Evolutionary conservation across 2,888 invertebrate species (phyloP).

Genomic region (Plemyria rubiginata): DNA sequence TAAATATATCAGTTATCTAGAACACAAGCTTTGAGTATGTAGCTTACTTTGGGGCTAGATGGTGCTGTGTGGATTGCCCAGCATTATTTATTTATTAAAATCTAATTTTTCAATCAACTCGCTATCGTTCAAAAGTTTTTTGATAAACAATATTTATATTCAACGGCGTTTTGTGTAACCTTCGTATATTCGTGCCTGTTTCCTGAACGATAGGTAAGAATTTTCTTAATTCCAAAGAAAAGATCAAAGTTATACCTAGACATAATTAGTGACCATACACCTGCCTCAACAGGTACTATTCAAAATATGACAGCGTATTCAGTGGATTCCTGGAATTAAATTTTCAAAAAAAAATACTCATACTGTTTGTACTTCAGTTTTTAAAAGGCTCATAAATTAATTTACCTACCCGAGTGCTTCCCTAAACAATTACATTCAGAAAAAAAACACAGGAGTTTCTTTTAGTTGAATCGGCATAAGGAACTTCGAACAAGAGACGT

Average conservation of each 20-base stretch:
- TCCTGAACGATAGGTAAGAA: not conserved
- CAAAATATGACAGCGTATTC: too few species aligned
- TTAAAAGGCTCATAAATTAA: conserved; percentile 7
- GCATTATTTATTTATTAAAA: too few species aligned
- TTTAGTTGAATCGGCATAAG: conserved; percentile 46
- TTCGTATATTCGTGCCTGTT: not conserved
- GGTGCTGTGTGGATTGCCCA: too few species aligned
- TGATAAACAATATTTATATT: conserved; percentile 5
- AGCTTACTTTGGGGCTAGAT: too few species aligned
- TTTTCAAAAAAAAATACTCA: too few species aligned
- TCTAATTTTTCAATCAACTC: conserved; percentile 13
- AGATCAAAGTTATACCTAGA: too few species aligned
- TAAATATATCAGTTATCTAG: too few species aligned
- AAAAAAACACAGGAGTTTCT: conserved; percentile 51
- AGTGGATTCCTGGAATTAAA: too few species aligned
- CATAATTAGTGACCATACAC: too few species aligned
- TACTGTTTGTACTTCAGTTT: not conserved
- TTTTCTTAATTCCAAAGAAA: too few species aligned
- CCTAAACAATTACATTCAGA: conserved; percentile 27
- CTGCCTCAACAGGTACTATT: too few species aligned
- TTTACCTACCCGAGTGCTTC: conserved; percentile 6
- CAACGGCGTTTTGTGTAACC: not conserved
- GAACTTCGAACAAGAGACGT: conserved; percentile 56
- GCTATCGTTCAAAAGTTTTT: conserved; percentile 6
- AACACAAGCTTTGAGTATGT: too few species aligned